Base-by-base conservation (phyloP, 2,888 invertebrate species). In the Torymus texanus region DNA sequence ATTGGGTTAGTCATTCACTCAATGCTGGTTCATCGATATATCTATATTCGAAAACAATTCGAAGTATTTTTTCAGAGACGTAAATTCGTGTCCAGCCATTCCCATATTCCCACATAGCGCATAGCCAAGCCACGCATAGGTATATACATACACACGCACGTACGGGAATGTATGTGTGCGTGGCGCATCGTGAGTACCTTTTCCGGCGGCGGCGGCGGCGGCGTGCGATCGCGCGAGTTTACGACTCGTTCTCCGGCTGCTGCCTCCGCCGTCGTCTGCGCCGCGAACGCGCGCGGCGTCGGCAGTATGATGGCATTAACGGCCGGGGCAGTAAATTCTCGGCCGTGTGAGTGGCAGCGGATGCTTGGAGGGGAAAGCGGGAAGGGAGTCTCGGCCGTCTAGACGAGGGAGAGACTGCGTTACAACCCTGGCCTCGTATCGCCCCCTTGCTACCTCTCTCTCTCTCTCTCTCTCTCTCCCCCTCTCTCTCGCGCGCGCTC, bases 391-490 rank as follows among this genome's bases (percentile, higher is more conserved):
- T 74, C 58, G 14, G 63, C 61, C 86, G 89, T 89, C 88, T 88
- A 88, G 88, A 88, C 88, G 84, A 84, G 86, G 86, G 87, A 85
- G 88, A 88, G 88, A 88, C 88, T 86, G 88, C 87, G 87, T 89
- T 86, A 85, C 86, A 86, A 85, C 85, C 85, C 85, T 87, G 85
- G 86, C 85, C 86, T 83, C 85, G 84, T 86, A 86, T 87, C 85
- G 85, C 83, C 81, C 83, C 81, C 62, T 70, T 16, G 13, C 55
- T 68, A 70, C 51, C 13, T 68, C 75, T 73, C 62, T 70, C 56
- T 63, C 66, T 65, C 72, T 51, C 62, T 80, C 68, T 71, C 55
- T 58, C 78, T 66, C 65, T 65, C 61, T 58, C 18, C 67, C 73
- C 53, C 12, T 11, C 66, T n/a, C 58, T 61, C 61, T 51, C 68